Base-by-base conservation (phyloP, 2,113 vertebrate species). In the Turnix velox region DNA sequence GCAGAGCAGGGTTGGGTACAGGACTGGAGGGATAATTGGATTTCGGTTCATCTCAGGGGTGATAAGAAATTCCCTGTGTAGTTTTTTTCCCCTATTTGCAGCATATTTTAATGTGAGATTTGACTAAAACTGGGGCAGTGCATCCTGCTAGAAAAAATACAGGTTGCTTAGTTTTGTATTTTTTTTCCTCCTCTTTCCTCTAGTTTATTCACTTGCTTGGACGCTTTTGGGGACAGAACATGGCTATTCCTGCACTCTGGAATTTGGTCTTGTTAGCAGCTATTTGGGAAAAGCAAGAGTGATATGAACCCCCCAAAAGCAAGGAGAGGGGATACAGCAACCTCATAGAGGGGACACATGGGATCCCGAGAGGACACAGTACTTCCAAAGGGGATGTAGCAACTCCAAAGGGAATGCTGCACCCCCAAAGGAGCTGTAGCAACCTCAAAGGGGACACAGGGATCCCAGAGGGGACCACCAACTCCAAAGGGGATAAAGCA, bases 121-220 rank as follows among this genome's bases (percentile, higher is more conserved):
- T 87, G 93, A 72, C 89, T 85, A 17, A 0, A 12, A 65, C 37
- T 0, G 1, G 63, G 55, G 31, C 76, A 18, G 81, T 4, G 1
- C 63, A 6, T 13, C 52, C 43, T 6, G 0, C 1, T 0, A 0
- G 7, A 4, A 37, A 40, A 37, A 55, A 42, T 0, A 0, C 0
- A 0, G 37, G 24, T 18, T 27, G 23, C 22, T 12, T 37, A 31
- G 37, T 30, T 6, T 45, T 18, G 10, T 27, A 0, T 9, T 61
- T 19, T n/a, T 18, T 19, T 57, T 40, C 24, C 2, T 28, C 4
- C 31, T 1, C 1, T 39, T 73, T 28, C 3, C 49, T 3, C 0
- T 20, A 4, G 6, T 3, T 40, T 5, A 0, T 4, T 31, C 0
- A 0, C 12, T 31, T 0, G 1, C 17, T 8, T 1, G 25, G 55